Percentiles rank a stretch among this genome's conserved stretches.
These are phyloP conservation scores for Buphagus erythrorhynchus DNA, from an alignment of 2,797 vertebrate genomes.

Conservation along the genomic window DNA sequence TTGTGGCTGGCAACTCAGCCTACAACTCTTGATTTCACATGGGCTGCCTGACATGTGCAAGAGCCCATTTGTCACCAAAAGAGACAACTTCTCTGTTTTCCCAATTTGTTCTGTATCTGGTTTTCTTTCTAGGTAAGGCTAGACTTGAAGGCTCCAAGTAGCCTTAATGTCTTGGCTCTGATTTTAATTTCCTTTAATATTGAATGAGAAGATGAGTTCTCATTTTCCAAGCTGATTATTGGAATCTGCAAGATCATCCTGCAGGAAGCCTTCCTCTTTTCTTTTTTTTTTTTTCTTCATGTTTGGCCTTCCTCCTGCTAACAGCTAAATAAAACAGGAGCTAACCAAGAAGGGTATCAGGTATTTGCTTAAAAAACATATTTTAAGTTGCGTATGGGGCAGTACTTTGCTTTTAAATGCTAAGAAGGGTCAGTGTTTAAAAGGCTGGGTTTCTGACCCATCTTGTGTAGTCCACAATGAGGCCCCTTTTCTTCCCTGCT, in stretches of 20 bases:
- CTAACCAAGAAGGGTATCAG: neutral
- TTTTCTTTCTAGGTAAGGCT: conserved; percentile 45
- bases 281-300: neutral
- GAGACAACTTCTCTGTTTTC: neutral
- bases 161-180: conserved; percentile 61
- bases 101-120: conserved; percentile 16
- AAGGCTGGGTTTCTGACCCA: neutral
- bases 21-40: neutral
- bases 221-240: conserved; percentile 51
- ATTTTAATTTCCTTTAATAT: conserved; percentile 65
- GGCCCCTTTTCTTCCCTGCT: neutral
- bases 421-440: neutral
- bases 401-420: neutral
- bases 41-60: neutral
- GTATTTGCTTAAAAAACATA: neutral
- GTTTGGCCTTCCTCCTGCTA: neutral
- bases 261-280: neutral
- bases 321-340: neutral
- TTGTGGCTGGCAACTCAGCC: neutral
- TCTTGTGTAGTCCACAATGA: neutral
- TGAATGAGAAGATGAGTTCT: conserved; percentile 55
- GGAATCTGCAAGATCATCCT: conserved; percentile 36
- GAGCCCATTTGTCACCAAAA: conserved; percentile 3
- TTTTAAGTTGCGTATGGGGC: neutral
- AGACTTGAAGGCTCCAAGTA: conserved; percentile 49